phyloP scores from a whole-genome alignment of 2,888 invertebrate genomes.

The Eupeodes latifasciatus region DNA sequence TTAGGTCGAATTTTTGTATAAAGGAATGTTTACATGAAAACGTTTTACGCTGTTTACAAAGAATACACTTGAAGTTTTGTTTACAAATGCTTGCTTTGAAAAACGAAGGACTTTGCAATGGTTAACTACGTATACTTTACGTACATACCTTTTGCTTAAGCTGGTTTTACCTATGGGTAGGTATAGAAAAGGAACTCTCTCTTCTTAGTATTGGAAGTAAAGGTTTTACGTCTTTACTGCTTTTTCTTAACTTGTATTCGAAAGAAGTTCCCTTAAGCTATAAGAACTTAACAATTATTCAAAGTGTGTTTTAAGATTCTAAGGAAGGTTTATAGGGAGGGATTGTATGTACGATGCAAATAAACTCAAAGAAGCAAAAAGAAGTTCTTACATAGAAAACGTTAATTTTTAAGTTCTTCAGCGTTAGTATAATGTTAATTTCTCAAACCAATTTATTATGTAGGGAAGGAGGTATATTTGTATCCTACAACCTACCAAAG shows the following conservation, averaged over 20 bases:
- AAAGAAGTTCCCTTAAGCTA: constrained; percentile 13
- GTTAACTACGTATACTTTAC: not conserved
- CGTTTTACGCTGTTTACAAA: constrained; percentile 61
- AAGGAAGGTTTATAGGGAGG: not conserved
- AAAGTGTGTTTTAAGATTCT: constrained; percentile 4
- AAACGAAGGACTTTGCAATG: constrained; percentile 28
- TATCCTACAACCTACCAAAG: not conserved
- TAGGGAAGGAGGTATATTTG: too few species aligned
- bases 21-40: constrained; percentile 64
- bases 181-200: not conserved
- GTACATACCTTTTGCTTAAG: too few species aligned
- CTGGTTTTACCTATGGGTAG: too few species aligned
- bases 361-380: constrained; percentile 10
- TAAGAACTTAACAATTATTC: constrained; percentile 28
- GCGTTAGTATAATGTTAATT: not conserved
- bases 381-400: not conserved
- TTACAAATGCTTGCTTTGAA: constrained; percentile 49
- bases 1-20: constrained; percentile 14
- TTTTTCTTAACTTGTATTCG: too few species aligned
- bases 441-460: constrained; percentile 13
- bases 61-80: constrained; percentile 48
- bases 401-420: constrained; percentile 4
- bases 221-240: not conserved
- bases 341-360: not conserved
- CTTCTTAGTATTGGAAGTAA: constrained; percentile 20